A percentile compares a stretch with the other conserved stretches of the same genome.
phyloP scores from a whole-genome alignment of 2,113 vertebrate species.

The Mellivora capensis region DNA sequence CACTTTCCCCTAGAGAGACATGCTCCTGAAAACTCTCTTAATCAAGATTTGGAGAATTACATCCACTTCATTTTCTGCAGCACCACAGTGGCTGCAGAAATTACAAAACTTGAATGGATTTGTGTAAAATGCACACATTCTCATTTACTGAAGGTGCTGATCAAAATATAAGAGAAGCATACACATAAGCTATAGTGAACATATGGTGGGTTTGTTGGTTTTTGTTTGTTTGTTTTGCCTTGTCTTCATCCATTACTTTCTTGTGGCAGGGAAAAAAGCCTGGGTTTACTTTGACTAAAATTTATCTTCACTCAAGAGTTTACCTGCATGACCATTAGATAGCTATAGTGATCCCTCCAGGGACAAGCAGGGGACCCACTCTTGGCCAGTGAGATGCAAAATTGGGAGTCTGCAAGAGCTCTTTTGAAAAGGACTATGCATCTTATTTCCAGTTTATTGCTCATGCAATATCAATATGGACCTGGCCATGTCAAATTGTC shows the following conservation, averaged over 20 bases:
- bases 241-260: background rate
- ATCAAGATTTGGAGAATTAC: constrained; percentile 7
- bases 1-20: background rate
- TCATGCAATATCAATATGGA: background rate
- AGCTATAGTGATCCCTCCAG: background rate
- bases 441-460: background rate
- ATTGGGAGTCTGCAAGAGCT: background rate
- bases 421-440: background rate
- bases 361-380: background rate
- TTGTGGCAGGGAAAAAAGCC: background rate
- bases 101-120: background rate
- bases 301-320: background rate
- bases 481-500: background rate
- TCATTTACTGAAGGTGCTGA: background rate
- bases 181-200: constrained; percentile 7
- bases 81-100: background rate
- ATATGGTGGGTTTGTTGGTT: constrained; percentile 3
- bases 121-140: constrained; percentile 23
- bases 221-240: constrained; percentile 30
- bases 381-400: background rate
- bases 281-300: background rate
- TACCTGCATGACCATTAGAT: background rate
- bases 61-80: background rate
- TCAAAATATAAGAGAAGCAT: constrained; percentile 32
- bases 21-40: background rate